phyloP scores from a whole-genome alignment of 1,140 invertebrate genomes.

The Bombus fervidus region DNA sequence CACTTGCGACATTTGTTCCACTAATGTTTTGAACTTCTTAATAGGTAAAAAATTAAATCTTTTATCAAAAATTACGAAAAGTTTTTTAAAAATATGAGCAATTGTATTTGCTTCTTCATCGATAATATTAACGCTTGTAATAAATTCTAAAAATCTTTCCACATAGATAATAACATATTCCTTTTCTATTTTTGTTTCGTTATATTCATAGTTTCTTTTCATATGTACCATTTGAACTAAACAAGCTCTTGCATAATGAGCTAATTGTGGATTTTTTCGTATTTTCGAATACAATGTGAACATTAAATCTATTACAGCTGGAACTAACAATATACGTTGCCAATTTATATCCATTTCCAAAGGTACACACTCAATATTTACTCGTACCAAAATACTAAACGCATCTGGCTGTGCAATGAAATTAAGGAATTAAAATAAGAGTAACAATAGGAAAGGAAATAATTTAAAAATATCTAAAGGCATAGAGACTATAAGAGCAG shows the following conservation, averaged over 20 bases:
- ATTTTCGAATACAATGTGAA: conserved; percentile 94
- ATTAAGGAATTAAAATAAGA: conserved; percentile 79
- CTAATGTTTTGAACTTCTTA: conserved; percentile 81
- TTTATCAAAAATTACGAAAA: conserved; percentile 85
- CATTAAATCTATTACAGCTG: conserved; percentile 88
- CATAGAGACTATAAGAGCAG: not conserved
- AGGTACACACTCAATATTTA: conserved; percentile 83
- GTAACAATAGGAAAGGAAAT: not conserved
- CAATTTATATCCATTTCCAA: conserved; percentile 86
- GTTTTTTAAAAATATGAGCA: conserved; percentile 86
- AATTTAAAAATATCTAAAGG: not conserved
- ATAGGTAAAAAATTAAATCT: conserved; percentile 80
- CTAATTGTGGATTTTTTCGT: conserved; percentile 87
- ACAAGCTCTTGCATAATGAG: conserved; percentile 90
- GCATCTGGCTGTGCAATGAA: conserved; percentile 81
- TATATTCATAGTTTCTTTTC: too few relatives aligned
- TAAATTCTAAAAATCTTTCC: conserved; percentile 87
- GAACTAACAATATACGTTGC: conserved; percentile 90
- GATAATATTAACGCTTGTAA: conserved; percentile 85
- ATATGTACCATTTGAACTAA: conserved; percentile 87
- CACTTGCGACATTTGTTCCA: conserved; percentile 87
- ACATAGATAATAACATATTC: conserved; percentile 89
- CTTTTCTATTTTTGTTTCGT: conserved; percentile 75
- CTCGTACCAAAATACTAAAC: conserved; percentile 57
- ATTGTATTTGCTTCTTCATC: conserved; percentile 87